Percentiles rank a stretch among this genome's conserved stretches.
Evolutionary conservation across 2,113 vertebrate genomes (phyloP).

Genomic region (Thinocorus orbignyianus): DNA sequence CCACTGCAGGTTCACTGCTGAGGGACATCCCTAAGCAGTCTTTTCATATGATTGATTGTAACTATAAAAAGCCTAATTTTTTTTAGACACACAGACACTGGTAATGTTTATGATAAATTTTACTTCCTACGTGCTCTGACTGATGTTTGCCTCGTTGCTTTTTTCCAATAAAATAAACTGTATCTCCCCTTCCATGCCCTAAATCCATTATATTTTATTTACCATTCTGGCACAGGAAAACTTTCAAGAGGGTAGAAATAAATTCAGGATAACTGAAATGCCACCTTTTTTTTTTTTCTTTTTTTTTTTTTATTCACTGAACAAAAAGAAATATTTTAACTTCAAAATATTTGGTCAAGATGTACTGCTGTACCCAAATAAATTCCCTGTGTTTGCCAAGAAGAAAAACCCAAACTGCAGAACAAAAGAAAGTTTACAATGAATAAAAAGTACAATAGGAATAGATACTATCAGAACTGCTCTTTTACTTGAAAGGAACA

Average conservation of each 20-base stretch:
- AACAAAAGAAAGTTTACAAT: conserved; percentile 14
- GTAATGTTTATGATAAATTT: neutral
- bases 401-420: neutral
- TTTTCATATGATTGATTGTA: neutral
- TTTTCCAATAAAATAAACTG: neutral
- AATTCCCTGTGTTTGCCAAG: conserved; percentile 14
- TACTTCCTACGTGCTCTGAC: neutral
- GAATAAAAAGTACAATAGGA: conserved; percentile 3
- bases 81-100: neutral
- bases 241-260: neutral
- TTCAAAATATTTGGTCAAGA: conserved; percentile 10
- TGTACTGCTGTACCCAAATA: conserved; percentile 15
- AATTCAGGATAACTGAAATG: neutral
- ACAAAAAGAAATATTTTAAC: conserved; percentile 1
- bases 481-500: conserved; percentile 29
- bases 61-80: neutral
- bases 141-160: neutral
- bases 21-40: neutral
- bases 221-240: neutral
- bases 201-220: neutral
- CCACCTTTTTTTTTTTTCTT: neutral
- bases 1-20: neutral
- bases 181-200: neutral
- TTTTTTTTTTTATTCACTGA: neutral
- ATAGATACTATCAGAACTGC: conserved; percentile 18